A percentile compares a stretch with the other conserved stretches of the same genome.
Evolutionary conservation across 2,797 vertebrate genomes (phyloP).

Genomic region (Streptopelia turtur): DNA sequence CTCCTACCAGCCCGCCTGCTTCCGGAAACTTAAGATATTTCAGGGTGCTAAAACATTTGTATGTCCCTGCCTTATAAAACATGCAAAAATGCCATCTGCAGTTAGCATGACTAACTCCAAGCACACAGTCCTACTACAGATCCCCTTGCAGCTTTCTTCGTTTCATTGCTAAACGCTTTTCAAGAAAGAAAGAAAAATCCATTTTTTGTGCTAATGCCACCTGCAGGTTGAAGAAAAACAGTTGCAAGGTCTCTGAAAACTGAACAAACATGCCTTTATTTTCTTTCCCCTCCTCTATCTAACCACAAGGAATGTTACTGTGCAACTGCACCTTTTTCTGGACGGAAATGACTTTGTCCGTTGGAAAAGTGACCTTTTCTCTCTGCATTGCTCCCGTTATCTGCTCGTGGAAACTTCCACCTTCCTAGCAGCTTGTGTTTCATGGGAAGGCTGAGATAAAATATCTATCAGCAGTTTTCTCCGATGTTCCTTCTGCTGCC

Average conservation of each 20-base stretch:
- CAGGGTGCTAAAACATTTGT: conserved; percentile 66
- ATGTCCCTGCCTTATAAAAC: conserved; percentile 81
- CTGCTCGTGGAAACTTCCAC: not conserved
- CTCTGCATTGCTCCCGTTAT: not conserved
- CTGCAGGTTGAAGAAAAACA: conserved; percentile 82
- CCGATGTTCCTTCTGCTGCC: not conserved
- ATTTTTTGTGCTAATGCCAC: conserved; percentile 85
- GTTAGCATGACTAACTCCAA: conserved; percentile 81
- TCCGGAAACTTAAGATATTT: conserved; percentile 50
- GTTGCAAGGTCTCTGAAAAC: conserved; percentile 68
- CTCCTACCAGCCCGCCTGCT: conserved; percentile 42
- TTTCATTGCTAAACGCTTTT: conserved; percentile 77
- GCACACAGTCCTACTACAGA: conserved; percentile 77
- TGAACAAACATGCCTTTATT: conserved; percentile 32
- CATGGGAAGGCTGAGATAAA: not conserved
- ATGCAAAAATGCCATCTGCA: conserved; percentile 84
- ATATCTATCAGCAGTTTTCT: not conserved
- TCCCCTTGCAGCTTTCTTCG: conserved; percentile 74
- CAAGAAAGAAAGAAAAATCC: conserved; percentile 79
- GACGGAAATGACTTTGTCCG: not conserved
- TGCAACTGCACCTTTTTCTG: conserved; percentile 5
- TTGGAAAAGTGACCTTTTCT: conserved; percentile 27
- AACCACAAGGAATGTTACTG: conserved; percentile 19
- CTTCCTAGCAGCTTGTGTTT: not conserved
- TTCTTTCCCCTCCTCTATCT: not conserved